A percentile compares a stretch with the other conserved stretches of the same genome.
Conservation (phyloP, 64 coral and sea anemone species). For the Porites australiensis region DNA sequence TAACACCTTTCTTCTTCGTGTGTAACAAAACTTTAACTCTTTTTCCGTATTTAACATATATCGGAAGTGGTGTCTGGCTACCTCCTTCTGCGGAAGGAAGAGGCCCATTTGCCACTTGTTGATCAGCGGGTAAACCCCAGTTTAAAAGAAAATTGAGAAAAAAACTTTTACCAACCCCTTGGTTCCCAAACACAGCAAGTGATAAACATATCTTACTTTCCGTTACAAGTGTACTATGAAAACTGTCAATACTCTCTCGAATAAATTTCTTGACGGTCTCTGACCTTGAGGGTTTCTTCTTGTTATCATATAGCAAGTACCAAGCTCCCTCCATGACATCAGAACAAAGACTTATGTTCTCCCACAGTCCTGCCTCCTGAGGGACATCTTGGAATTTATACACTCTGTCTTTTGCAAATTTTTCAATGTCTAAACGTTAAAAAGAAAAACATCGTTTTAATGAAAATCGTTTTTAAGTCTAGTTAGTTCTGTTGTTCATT, state of each 20-base stretch:
- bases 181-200: conserved; percentile 58
- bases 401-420: neutral
- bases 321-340: conserved; percentile 63
- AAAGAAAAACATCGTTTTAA: neutral
- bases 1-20: neutral
- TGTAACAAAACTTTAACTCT: conserved; percentile 22
- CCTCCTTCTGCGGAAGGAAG: conserved; percentile 58
- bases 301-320: conserved; percentile 47
- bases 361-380: neutral
- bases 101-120: neutral
- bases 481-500: too few species aligned
- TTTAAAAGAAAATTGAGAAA: conserved; percentile 59
- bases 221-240: conserved; percentile 39
- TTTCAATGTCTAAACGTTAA: neutral
- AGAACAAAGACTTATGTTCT: conserved; percentile 40
- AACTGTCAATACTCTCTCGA: conserved; percentile 36
- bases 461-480: too few species aligned
- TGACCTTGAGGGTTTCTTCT: neutral
- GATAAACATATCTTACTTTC: conserved; percentile 52
- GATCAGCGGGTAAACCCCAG: neutral
- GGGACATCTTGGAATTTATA: neutral
- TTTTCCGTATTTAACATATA: conserved; percentile 41
- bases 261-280: conserved; percentile 41
- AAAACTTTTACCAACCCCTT: conserved; percentile 63
- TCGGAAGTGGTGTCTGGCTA: conserved; percentile 62